Base-by-base conservation (phyloP, 1,140 invertebrate species). In the Onthophagus taurus region DNA sequence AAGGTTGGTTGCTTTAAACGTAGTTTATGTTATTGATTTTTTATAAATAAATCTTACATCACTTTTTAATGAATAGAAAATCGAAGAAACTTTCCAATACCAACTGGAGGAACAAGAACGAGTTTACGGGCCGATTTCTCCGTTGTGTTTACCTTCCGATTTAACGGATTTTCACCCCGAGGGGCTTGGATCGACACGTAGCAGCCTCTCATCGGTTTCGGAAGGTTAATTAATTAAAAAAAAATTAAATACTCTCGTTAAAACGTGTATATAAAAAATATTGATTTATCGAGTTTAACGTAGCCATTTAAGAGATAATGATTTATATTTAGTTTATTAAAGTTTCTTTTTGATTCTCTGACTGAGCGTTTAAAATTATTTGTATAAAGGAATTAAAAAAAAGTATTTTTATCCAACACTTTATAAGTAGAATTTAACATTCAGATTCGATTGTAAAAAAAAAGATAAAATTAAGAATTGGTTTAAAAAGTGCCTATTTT, bases 101-200 rank as follows among this genome's bases (percentile, higher is more conserved):
- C 85, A 92, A 61, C 64, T 85, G 46, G 85, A 87, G 57, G 86
- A 90, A 54, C 87, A 90, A 65, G 85, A 89, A 63, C 72, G 78
- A 37, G 78, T 89, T 53, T 89, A 77, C 51, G 72, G 74, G 0
- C 70, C 75, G 47, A 71, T 66, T 50, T 68, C 64, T 23, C 74
- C 68, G 42, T 66, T 71, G 49, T 68, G 72, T 44, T 65, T 82
- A 48, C 77, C 79, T 13, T 53, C 74, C 30, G 79, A 81, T 63
- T 67, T 80, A 33, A 67, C 77, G 9, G 74, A 76, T 23, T 58
- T 75, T 16, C 48, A 49, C 43, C 42, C 48, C 7, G 54, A 60
- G 5, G 52, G 39, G 39, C 68, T 66, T 6, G 74, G 76, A 42
- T 82, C 79, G 9, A 81, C 78, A 17, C 71, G 80, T 48, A 83